A percentile compares a stretch with the other conserved stretches of the same genome.
phyloP scores from a whole-genome alignment of 2,888 invertebrate species.

The Gortyna flavago region DNA sequence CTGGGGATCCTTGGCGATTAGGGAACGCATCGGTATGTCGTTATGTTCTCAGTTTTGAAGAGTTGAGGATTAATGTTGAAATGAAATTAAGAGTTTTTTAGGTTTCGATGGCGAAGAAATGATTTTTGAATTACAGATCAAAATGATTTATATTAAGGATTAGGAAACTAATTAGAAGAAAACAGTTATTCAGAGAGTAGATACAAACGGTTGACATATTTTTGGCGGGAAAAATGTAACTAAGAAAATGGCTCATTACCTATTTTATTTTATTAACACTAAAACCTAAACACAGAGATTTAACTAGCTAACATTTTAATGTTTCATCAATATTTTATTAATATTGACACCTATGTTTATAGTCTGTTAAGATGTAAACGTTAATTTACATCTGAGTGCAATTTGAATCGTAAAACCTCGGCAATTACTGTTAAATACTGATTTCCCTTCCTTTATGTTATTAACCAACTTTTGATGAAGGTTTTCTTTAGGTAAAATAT shows the following conservation, averaged over 20 bases:
- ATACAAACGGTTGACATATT: neutral
- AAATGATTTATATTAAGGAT: neutral
- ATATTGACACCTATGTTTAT: conserved; percentile 58
- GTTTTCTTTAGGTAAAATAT: neutral
- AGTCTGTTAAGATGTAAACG: conserved; percentile 65
- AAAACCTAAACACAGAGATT: conserved; percentile 6
- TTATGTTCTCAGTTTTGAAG: conserved; percentile 62
- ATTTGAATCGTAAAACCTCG: conserved; percentile 72
- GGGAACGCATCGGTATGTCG: conserved; percentile 58
- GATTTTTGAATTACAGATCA: conserved; percentile 16
- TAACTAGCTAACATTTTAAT: conserved; percentile 52
- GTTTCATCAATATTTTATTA: conserved; percentile 58
- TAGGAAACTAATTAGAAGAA: conserved; percentile 1
- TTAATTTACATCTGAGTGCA: conserved; percentile 75
- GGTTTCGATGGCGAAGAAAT: conserved; percentile 7
- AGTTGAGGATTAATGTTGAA: conserved; percentile 63
- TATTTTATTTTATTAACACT: neutral
- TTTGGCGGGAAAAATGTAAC: neutral
- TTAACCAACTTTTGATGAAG: conserved; percentile 18
- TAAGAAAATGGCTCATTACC: neutral
- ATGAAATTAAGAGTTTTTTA: conserved; percentile 51
- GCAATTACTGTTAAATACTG: conserved; percentile 42
- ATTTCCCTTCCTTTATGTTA: conserved; percentile 44
- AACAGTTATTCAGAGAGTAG: neutral
- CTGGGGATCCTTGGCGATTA: conserved; percentile 75